A percentile compares a stretch with the other conserved stretches of the same genome.
Conservation (phyloP, 2,113 vertebrate species). For the Hippolais icterina region DNA sequence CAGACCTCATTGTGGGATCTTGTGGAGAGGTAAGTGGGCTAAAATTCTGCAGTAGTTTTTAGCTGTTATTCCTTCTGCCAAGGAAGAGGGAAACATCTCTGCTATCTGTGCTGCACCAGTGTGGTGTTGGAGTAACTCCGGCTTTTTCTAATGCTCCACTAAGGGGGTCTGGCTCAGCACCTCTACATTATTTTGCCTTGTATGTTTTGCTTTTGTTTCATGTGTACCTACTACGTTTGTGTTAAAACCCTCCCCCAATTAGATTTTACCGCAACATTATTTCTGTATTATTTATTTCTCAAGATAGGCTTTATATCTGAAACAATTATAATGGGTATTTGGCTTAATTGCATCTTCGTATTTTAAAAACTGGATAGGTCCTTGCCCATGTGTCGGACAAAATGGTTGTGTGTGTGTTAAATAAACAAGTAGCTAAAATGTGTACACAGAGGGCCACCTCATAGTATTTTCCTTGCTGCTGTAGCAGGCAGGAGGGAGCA, state of each 20-base stretch:
- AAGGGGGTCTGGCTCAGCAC: neutral
- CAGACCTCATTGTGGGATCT: fast-evolving
- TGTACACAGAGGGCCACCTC: fast-evolving
- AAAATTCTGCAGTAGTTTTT: neutral
- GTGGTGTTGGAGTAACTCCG: neutral
- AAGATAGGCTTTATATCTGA: neutral
- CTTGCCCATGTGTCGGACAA: fast-evolving
- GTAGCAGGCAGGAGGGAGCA: neutral
- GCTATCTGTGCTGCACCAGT: fast-evolving
- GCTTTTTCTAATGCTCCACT: neutral
- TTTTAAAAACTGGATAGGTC: neutral
- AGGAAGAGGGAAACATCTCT: neutral
- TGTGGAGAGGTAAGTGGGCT: neutral
- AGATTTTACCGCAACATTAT: neutral
- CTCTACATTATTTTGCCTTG: neutral
- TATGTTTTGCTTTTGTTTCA: neutral
- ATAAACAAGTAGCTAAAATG: neutral
- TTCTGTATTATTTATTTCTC: neutral
- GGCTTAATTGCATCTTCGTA: neutral
- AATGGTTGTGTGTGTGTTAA: neutral
- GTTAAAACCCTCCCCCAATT: fast-evolving
- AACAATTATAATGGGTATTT: neutral
- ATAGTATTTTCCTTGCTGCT: neutral
- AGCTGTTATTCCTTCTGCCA: fast-evolving
- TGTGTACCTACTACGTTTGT: neutral